Conservation (phyloP, 2,888 invertebrate genomes). For the Brenthis daphne region DNA sequence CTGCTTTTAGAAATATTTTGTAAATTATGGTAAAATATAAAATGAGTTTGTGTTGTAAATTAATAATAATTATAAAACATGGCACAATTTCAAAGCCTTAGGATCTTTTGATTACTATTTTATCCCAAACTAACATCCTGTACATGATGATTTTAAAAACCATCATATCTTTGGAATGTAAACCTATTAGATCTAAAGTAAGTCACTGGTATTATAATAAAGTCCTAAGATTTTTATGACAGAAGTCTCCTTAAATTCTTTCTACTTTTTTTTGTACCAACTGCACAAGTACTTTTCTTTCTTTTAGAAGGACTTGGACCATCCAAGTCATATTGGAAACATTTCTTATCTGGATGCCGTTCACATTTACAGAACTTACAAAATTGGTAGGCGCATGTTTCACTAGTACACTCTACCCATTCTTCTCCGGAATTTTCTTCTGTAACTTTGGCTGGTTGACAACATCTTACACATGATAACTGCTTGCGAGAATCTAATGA, state of each 20-base stretch:
- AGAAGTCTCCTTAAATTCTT: slow-evolving; percentile 71
- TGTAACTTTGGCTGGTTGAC: slow-evolving; percentile 73
- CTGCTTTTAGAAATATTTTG: slow-evolving; percentile 21
- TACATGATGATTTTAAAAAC: slow-evolving; percentile 44
- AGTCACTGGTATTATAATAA: slow-evolving; percentile 52
- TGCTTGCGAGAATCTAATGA: slow-evolving; percentile 65
- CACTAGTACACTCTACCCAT: slow-evolving; percentile 80
- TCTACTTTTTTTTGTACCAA: slow-evolving; percentile 72
- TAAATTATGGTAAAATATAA: slow-evolving; percentile 18
- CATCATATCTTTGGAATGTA: slow-evolving; percentile 49
- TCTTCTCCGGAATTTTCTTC: slow-evolving; percentile 70
- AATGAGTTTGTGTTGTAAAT: slow-evolving; percentile 32
- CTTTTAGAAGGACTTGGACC: slow-evolving; percentile 78
- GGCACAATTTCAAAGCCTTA: slow-evolving; percentile 51
- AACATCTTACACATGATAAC: slow-evolving; percentile 67
- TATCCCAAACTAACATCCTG: slow-evolving; percentile 39
- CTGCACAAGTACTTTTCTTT: slow-evolving; percentile 61
- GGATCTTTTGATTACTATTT: slow-evolving; percentile 43
- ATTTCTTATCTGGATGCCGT: slow-evolving; percentile 68
- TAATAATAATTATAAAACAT: slow-evolving; percentile 41
- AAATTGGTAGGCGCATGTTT: slow-evolving; percentile 76
- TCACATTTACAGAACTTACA: slow-evolving; percentile 74
- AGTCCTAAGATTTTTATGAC: slow-evolving; percentile 41
- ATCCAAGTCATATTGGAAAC: slow-evolving; percentile 69
- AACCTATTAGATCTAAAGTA: slow-evolving; percentile 44